phyloP scores from a whole-genome alignment of 2,797 vertebrate genomes.

The Labeo calbasu region DNA sequence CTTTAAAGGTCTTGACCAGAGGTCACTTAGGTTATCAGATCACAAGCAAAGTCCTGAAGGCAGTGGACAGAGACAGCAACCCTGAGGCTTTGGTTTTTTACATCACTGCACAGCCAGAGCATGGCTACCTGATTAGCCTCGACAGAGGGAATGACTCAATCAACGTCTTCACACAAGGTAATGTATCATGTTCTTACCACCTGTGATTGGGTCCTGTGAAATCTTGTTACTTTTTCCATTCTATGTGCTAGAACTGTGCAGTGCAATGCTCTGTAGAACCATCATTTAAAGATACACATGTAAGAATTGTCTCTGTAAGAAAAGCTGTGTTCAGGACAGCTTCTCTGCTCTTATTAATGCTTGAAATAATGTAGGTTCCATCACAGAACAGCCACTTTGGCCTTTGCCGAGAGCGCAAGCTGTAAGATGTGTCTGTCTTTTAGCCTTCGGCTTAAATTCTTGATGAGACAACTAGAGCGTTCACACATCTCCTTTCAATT shows the following conservation, averaged over 20 bases:
- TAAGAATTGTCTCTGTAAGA: neutral
- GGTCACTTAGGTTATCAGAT: constrained; percentile 87
- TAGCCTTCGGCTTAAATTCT: constrained; percentile 47
- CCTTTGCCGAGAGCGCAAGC: constrained; percentile 38
- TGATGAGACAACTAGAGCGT: constrained; percentile 55
- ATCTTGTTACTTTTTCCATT: neutral
- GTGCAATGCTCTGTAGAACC: neutral
- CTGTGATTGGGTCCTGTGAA: neutral
- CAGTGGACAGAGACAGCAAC: constrained; percentile 87
- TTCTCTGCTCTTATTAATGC: constrained; percentile 13
- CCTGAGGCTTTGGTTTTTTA: constrained; percentile 78
- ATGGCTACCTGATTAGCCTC: constrained; percentile 88
- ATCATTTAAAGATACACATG: neutral
- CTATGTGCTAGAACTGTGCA: neutral
- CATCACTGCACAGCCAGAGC: constrained; percentile 81
- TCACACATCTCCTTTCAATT: constrained; percentile 59
- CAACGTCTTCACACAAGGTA: constrained; percentile 92
- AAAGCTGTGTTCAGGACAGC: neutral
- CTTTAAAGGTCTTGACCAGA: constrained; percentile 82
- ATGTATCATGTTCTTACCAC: constrained; percentile 43
- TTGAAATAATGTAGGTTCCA: constrained; percentile 27
- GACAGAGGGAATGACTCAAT: constrained; percentile 89
- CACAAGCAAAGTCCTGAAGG: constrained; percentile 85
- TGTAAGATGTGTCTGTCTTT: constrained; percentile 46
- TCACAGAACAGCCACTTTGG: constrained; percentile 45